Evolutionary conservation across 2,113 vertebrate species (phyloP), one percentile per base, ranked within the genome.

Genomic region (Poeciliopsis retropinna): DNA sequence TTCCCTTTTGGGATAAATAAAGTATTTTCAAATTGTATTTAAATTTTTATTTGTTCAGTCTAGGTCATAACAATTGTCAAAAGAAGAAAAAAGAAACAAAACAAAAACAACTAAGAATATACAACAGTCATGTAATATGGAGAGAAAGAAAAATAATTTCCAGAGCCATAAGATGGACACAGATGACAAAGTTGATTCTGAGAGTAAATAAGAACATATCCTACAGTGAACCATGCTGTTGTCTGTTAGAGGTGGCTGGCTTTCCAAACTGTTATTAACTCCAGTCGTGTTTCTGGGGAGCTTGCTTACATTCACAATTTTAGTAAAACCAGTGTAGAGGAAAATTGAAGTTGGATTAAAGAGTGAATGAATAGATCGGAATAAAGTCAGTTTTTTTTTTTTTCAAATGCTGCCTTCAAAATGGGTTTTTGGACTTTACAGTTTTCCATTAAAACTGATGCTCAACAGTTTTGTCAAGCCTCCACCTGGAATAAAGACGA

Each of bases 281-380:
- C 88, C 91, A 84, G 86, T 87, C 75, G 75, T 86, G 92, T 83
- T 92, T 91, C 90, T 89, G 84, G 65, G 44, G 14, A 47, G 44
- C 92, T 92, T 87, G 88, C 93, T 78, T 91, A 91, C 92, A 92
- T 94, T 94, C 92, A 93, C 92, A 93, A 93, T 93, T 93, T 94
- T 85, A 83, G 89, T 93, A 93, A 93, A 94, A 92, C 91, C 93
- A 94, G 89, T 92, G 92, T 95, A 91, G 92, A 94, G 92, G 94
- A 95, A 95, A 95, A 95, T 94, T 95, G 93, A 94, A 95, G 91
- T 92, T 92, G 92, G 91, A 92, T 93, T 93, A 87, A 91, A 93
- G 90, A 92, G 92, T 86, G 92, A 92, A 92, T 92, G 88, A 92
- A 93, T 90, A 89, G 82, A 93, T 92, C 91, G 86, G 15, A 19